Evolutionary conservation across 2,113 vertebrate species (phyloP), one percentile per base, ranked within the genome.

Genomic region (Pachyramphus minor): DNA sequence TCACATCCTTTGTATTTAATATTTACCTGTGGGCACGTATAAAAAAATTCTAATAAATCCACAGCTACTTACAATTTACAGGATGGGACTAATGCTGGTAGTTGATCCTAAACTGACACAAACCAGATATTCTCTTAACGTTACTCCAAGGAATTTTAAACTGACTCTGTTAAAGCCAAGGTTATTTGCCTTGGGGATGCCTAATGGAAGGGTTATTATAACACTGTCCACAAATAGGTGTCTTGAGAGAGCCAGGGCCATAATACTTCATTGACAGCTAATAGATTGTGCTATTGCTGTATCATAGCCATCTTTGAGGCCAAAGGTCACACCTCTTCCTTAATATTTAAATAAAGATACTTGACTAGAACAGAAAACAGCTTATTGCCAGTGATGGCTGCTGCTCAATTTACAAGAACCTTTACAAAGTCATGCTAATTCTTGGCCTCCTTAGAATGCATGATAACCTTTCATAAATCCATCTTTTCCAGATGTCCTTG

Each of bases 351-450:
- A 98, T 97, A 98, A 97, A 97, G 94, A 97, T 98, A 98, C 98
- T 99, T 98, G 98, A 98, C 98, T 98, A 98, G 97, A 98, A 97
- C 97, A 95, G 97, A 97, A 98, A 98, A 97, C 89, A 98, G 97
- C 98, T 98, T 97, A 98, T 94, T 98, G 97, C 96, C 95, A 97
- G 96, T 96, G 97, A 97, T 98, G 97, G 96, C 97, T 92, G 97
- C 97, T 97, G 97, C 98, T 98, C 98, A 98, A 98, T 99, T 98
- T 98, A 98, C 97, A 98, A 97, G 95, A 98, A 98, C 97, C 98
- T 98, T 98, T 98, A 98, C 98, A 98, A 98, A 98, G 98, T 98
- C 98, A 99, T 99, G 99, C 98, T 99, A 99, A 99, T 99, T 98
- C 97, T 92, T 37, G 55, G 97, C 97, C 97, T 97, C 89, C 97